Evolutionary conservation across 2,888 invertebrate species (phyloP), one percentile per base, ranked within the genome.

Genomic region (Stenotaenia linearis): DNA sequence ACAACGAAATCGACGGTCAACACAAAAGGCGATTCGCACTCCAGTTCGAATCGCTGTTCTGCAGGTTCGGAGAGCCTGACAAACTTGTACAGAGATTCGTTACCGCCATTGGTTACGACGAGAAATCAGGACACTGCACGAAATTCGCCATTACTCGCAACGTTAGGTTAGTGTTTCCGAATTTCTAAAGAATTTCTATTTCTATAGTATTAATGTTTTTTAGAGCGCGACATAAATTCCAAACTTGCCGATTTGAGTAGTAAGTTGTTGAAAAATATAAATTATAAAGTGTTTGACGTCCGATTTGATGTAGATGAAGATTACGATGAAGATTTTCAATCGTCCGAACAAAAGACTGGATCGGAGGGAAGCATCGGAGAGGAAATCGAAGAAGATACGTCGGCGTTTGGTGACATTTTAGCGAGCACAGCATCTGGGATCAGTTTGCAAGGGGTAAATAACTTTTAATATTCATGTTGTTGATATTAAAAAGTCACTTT

Each of bases 241-340:
- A 61, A 61, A 61, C 25, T 61, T 2, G 61, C 61, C 15, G 61
- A 61, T 61, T 61, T 61, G 15, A 61, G 61, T 61, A 61, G 12
- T 12, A 45, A 5, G 18, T 7, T 45, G 45, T 45, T n/a, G n/a
- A n/a, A 25, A 61, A 21, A 61, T 23, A 23, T 10, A 6, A 61
- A 61, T 15, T 6, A 6, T 61, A 25, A 45, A 18, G 12, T 45
- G 3, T 45, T 18, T 25, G 6, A 56, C 10, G 4, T 56, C 5
- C 15, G 1, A 30, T 28, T 32, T 7, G 3, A 1, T 7, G 1
- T 18, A 35, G 75, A 75, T 9, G 75, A 75, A 0, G 75, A 75
- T 15, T 75, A 75, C 32, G 75, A 75, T 6, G 75, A 75, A 35
- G 75, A 75, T 21, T 75, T 75, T n/a, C 75, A 75, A n/a, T 35